Conservation (phyloP, 2,888 invertebrate genomes). For the Scrobipalpa costella region DNA sequence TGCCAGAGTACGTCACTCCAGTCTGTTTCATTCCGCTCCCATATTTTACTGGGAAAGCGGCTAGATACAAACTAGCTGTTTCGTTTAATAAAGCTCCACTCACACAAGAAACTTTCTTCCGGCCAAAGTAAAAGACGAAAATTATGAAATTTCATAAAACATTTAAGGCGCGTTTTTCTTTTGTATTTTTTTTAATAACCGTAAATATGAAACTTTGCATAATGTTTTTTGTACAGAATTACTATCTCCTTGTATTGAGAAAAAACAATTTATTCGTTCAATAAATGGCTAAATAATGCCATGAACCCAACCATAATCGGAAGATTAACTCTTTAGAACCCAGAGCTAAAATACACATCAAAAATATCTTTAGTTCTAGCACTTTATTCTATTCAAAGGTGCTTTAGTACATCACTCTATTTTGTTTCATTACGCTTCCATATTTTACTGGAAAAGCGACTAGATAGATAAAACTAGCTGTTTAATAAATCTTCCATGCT, state of each 20-base stretch:
- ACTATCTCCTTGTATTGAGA: no score
- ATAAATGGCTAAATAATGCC: no score
- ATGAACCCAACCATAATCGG: no score
- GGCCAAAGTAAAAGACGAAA: constrained; percentile 55
- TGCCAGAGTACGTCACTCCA: background rate
- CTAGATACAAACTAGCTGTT: constrained; percentile 21
- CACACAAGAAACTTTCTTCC: constrained; percentile 52
- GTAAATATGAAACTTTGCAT: no score
- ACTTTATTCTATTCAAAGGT: constrained; percentile 10
- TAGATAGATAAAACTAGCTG: constrained; percentile 18
- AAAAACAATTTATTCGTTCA: no score
- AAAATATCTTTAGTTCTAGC: no score
- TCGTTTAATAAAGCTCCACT: constrained; percentile 53
- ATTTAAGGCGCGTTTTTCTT: no score
- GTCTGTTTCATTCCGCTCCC: background rate
- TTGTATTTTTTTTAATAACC: no score
- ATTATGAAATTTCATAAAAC: no score
- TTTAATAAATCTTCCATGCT: constrained; percentile 55
- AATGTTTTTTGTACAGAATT: no score
- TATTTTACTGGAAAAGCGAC: constrained; percentile 1
- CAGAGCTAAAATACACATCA: no score
- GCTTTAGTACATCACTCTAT: background rate
- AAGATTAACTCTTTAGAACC: no score
- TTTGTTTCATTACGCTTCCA: background rate
- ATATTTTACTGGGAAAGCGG: background rate